phyloP scores from a whole-genome alignment of 2,888 invertebrate species.

The Agrochola lota region DNA sequence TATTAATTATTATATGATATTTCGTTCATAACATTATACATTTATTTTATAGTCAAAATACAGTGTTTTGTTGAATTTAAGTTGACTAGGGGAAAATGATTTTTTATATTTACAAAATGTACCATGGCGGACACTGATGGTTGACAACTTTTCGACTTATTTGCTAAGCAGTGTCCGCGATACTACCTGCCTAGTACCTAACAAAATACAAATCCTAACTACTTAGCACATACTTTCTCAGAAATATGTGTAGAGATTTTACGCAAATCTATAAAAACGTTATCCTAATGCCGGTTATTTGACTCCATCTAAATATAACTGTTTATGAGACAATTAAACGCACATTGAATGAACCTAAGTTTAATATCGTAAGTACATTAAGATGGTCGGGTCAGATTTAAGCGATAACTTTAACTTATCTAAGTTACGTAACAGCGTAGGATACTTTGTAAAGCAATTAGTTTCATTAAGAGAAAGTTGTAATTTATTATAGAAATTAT shows the following conservation, averaged over 20 bases:
- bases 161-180: too few relatives aligned
- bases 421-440: conserved; percentile 54
- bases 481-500: conserved; percentile 64
- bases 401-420: conserved; percentile 52
- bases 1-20: not conserved
- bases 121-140: too few relatives aligned
- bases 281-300: not conserved
- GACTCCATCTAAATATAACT: conserved; percentile 2
- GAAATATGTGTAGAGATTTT: not conserved
- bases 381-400: conserved; percentile 37
- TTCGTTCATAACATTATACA: too few relatives aligned
- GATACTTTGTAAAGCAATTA: conserved; percentile 58
- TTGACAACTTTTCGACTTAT: too few relatives aligned
- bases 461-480: conserved; percentile 61
- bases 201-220: not conserved
- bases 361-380: conserved; percentile 24
- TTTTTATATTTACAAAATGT: not conserved
- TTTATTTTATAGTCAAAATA: too few relatives aligned
- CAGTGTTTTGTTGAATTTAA: not conserved
- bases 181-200: not conserved
- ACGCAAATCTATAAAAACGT: conserved; percentile 13
- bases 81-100: not conserved
- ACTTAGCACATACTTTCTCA: conserved; percentile 11
- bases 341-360: conserved; percentile 7
- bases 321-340: conserved; percentile 24